Conservation (phyloP, 1,140 invertebrate genomes). For the Paraescarpia echinospica region DNA sequence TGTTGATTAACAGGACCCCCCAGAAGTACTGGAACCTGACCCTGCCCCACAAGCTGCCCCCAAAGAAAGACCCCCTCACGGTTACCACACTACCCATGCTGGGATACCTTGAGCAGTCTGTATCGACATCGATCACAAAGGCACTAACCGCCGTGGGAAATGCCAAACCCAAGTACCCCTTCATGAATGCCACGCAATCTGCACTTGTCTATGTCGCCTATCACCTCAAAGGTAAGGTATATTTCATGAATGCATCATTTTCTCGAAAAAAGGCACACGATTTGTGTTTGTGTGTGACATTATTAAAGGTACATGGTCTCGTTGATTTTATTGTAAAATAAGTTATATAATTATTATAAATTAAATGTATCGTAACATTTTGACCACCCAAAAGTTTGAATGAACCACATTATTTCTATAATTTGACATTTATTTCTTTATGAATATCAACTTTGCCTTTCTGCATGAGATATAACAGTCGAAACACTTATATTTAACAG, state of each 20-base stretch:
- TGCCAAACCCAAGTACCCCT: constrained; percentile 60
- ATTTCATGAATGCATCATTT: not conserved
- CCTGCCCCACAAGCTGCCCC: constrained; percentile 59
- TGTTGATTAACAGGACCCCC: constrained; percentile 42
- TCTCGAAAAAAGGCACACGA: too few relatives aligned
- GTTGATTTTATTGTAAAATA: too few relatives aligned
- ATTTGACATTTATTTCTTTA: too few relatives aligned
- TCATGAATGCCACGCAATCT: constrained; percentile 53
- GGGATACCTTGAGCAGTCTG: constrained; percentile 58
- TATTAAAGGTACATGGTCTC: not conserved
- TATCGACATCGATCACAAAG: constrained; percentile 52
- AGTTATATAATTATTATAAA: too few relatives aligned
- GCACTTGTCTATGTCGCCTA: constrained; percentile 58
- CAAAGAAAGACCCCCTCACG: constrained; percentile 45
- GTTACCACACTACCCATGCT: constrained; percentile 54
- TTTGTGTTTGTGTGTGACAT: not conserved
- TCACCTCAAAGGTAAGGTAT: constrained; percentile 55
- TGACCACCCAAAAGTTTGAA: too few relatives aligned
- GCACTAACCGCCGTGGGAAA: constrained; percentile 54
- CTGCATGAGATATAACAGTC: too few relatives aligned
- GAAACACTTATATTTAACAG: too few relatives aligned
- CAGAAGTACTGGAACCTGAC: constrained; percentile 52
- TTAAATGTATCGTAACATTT: too few relatives aligned
- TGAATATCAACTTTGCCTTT: too few relatives aligned
- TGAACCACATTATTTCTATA: too few relatives aligned